phyloP scores from a whole-genome alignment of 2,113 vertebrate genomes.

The Erythrolamprus reginae region DNA sequence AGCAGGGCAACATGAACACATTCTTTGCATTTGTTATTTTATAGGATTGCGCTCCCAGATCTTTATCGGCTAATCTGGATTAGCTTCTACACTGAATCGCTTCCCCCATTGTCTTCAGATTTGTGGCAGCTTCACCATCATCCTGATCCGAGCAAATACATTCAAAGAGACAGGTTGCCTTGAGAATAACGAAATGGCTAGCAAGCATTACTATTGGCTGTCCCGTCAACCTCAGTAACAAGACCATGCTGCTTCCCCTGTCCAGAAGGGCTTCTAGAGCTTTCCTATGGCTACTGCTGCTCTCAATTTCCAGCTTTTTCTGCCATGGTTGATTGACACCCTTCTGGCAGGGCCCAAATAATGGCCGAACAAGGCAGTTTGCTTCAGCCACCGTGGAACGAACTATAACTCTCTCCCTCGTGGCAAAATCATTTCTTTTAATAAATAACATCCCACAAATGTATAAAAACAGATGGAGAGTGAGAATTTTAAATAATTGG shows the following conservation, averaged over 20 bases:
- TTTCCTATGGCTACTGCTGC: too few species aligned
- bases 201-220: neutral
- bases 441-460: neutral
- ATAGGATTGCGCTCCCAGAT: neutral
- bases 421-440: neutral
- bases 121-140: neutral
- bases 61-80: neutral
- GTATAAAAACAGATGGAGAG: neutral
- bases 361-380: neutral
- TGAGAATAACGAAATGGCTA: neutral
- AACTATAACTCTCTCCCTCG: neutral
- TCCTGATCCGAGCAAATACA: neutral
- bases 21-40: neutral
- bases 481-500: slow-evolving; percentile 43
- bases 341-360: neutral
- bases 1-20: neutral
- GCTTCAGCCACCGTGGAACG: neutral
- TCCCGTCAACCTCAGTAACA: neutral
- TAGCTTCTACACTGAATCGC: neutral
- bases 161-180: neutral
- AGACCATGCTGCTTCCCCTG: neutral
- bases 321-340: neutral
- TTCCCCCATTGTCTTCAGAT: neutral
- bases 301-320: neutral
- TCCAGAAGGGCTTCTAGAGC: neutral